These are phyloP conservation scores for Araneus ventricosus DNA, from an alignment of 1,140 invertebrate genomes.

Conservation along the genomic window DNA sequence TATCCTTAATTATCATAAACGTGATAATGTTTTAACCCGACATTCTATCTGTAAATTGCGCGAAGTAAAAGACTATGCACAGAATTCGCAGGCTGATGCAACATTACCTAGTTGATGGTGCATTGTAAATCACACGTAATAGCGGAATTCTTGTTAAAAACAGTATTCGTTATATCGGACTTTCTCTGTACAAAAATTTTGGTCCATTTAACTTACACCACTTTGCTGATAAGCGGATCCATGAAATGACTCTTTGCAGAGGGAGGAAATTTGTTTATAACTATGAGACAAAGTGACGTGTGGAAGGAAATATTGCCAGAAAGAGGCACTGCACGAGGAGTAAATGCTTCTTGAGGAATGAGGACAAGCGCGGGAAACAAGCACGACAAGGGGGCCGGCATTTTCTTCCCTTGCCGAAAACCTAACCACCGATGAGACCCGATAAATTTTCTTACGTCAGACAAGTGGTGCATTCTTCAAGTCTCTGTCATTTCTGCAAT, in stretches of 20 bases:
- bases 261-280: constrained; percentile 51
- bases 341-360: constrained; percentile 1
- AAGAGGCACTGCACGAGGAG: neutral
- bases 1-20: no score
- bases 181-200: no score
- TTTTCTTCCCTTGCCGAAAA: neutral
- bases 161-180: no score
- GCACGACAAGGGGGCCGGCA: neutral
- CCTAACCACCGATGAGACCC: neutral
- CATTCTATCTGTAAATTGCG: no score
- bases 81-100: no score
- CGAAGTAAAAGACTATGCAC: no score
- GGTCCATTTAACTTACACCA: neutral
- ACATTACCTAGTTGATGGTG: no score
- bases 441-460: neutral
- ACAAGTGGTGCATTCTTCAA: neutral
- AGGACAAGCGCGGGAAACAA: neutral
- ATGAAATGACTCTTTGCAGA: neutral
- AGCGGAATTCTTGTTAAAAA: no score
- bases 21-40: no score
- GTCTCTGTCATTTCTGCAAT: neutral
- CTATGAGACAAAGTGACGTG: constrained; percentile 38
- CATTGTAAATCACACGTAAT: no score
- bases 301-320: constrained; percentile 49
- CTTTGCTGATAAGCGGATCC: neutral